These are phyloP conservation scores for Eupsilia transversa DNA, from an alignment of 2,888 invertebrate genomes.

Conservation along the genomic window DNA sequence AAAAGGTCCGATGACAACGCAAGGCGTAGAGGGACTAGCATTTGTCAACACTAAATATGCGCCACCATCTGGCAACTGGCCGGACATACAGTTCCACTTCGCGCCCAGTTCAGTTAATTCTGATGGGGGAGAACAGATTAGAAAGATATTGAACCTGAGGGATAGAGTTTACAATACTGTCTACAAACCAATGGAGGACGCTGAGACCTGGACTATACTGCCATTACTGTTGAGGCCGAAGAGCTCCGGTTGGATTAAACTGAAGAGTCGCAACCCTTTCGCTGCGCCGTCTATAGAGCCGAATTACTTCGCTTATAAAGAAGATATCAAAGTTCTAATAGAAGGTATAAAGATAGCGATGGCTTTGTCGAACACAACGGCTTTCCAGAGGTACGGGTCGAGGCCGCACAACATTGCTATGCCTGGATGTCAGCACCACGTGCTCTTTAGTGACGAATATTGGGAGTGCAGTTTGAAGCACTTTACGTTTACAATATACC, in stretches of 20 bases:
- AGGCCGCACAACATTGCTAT: slow-evolving; percentile 94
- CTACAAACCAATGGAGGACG: slow-evolving; percentile 94
- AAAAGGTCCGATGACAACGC: slow-evolving; percentile 95
- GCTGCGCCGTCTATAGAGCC: slow-evolving; percentile 96
- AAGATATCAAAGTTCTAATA: slow-evolving; percentile 94
- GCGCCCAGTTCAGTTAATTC: slow-evolving; percentile 96
- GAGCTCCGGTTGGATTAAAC: slow-evolving; percentile 96
- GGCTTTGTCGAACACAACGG: slow-evolving; percentile 94
- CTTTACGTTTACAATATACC: slow-evolving; percentile 95
- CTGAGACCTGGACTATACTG: slow-evolving; percentile 96
- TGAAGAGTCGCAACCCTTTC: slow-evolving; percentile 95
- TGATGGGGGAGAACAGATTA: slow-evolving; percentile 95
- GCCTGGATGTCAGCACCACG: slow-evolving; percentile 94
- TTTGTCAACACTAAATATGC: slow-evolving; percentile 97
- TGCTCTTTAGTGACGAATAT: slow-evolving; percentile 94
- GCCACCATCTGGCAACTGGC: slow-evolving; percentile 94
- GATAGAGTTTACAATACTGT: slow-evolving; percentile 96
- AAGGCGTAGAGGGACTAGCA: slow-evolving; percentile 96
- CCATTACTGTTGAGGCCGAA: slow-evolving; percentile 95
- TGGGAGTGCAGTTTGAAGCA: slow-evolving; percentile 96
- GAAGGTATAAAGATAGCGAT: slow-evolving; percentile 96
- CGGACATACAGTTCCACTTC: slow-evolving; percentile 97
- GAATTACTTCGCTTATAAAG: slow-evolving; percentile 96
- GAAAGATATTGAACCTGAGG: slow-evolving; percentile 93
- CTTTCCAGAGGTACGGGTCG: slow-evolving; percentile 95